Evolutionary conservation across 2,888 invertebrate genomes (phyloP).

Genomic region (Rosalia funebris): DNA sequence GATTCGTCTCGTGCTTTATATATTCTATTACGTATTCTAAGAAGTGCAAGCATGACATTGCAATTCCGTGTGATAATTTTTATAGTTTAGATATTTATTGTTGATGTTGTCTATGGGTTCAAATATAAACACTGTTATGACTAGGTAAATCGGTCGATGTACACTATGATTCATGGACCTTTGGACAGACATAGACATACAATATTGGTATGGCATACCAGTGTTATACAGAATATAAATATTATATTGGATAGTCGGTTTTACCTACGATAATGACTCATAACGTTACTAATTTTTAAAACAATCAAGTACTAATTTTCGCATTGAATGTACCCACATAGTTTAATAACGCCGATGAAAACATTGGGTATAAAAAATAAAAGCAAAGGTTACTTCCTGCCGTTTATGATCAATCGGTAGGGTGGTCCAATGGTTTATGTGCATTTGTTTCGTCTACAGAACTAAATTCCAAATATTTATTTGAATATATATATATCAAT

Average conservation of each 20-base stretch:
- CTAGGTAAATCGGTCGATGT: slow-evolving; percentile 32
- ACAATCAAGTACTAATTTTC: too few species aligned
- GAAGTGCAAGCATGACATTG: slow-evolving; percentile 34
- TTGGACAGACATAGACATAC: background rate
- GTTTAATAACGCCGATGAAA: slow-evolving; percentile 17
- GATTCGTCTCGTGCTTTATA: slow-evolving; percentile 35
- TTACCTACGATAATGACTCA: too few species aligned
- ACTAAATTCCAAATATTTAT: slow-evolving; percentile 20
- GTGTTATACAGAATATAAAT: too few species aligned
- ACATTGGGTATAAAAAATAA: slow-evolving; percentile 27
- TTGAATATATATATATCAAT: background rate
- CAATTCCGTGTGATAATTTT: slow-evolving; percentile 38
- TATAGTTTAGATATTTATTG: slow-evolving; percentile 34
- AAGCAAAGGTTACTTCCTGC: slow-evolving; percentile 28
- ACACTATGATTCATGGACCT: slow-evolving; percentile 17
- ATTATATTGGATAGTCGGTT: too few species aligned
- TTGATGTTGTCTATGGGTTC: slow-evolving; percentile 34
- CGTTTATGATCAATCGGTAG: slow-evolving; percentile 23
- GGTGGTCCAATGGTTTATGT: slow-evolving; percentile 32
- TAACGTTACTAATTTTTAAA: too few species aligned
- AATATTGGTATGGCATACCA: background rate
- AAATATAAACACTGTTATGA: slow-evolving; percentile 33
- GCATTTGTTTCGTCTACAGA: slow-evolving; percentile 37
- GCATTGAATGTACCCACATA: background rate
- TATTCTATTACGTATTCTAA: slow-evolving; percentile 27